These are phyloP conservation scores for Mustela lutreola DNA, from an alignment of 2,113 vertebrate genomes.

Conservation along the genomic window DNA sequence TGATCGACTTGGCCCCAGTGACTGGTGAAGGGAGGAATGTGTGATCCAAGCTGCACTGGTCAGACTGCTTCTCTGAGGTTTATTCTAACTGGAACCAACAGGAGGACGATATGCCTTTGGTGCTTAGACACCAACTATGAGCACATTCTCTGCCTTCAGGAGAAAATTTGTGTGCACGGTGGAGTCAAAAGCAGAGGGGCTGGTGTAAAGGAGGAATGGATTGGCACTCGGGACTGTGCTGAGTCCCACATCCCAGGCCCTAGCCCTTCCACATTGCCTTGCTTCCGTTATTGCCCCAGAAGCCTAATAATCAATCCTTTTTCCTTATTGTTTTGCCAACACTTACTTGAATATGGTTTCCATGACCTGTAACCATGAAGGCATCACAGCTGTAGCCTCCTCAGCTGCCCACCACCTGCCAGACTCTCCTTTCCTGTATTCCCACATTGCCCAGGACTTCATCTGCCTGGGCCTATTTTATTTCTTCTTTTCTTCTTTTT, in stretches of 20 bases:
- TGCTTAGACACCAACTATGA: not conserved
- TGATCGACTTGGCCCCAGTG: too few species aligned
- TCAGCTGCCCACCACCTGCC: rapidly evolving
- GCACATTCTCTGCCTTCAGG: not conserved
- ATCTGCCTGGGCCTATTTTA: not conserved
- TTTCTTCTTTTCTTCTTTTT: not conserved
- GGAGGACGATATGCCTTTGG: not conserved
- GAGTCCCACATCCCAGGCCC: not conserved
- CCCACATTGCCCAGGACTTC: not conserved
- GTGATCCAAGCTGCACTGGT: not conserved
- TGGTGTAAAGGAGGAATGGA: not conserved
- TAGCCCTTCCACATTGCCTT: too few species aligned
- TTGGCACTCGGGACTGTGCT: too few species aligned
- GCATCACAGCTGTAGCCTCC: not conserved
- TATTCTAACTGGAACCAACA: not conserved
- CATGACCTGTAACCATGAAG: not conserved
- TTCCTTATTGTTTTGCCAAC: not conserved
- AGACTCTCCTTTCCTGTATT: not conserved
- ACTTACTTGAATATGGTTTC: not conserved
- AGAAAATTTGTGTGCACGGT: not conserved
- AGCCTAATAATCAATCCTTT: not conserved
- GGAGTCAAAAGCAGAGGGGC: not conserved
- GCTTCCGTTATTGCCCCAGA: not conserved
- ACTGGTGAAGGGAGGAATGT: not conserved
- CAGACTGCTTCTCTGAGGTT: not conserved